Evolutionary conservation across 2,797 vertebrate species (phyloP).

Genomic region (Podarcis siculus): DNA sequence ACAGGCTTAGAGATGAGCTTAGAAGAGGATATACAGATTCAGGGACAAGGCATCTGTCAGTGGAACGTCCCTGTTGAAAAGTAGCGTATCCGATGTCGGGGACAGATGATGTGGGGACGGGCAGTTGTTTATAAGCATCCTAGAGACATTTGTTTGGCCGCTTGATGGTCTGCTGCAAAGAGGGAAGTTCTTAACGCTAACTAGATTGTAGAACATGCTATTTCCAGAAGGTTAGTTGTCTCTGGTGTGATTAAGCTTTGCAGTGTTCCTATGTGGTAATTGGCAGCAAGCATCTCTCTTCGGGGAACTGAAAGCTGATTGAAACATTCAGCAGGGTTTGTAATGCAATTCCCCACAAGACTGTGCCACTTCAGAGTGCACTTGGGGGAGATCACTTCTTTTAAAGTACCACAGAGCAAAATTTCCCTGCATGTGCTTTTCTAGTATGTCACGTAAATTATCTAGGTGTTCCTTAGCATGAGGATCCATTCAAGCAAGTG

Average conservation of each 20-base stretch:
- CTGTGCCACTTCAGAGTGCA: neutral
- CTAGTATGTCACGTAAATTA: neutral
- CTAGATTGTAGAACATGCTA: neutral
- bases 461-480: neutral
- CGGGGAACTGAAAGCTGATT: neutral
- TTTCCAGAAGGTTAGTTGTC: neutral
- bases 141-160: neutral
- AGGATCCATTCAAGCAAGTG: neutral
- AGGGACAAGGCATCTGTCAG: neutral
- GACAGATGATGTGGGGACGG: neutral
- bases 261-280: neutral
- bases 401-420: neutral
- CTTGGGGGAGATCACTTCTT: too few species aligned
- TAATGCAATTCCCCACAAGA: neutral
- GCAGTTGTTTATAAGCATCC: neutral
- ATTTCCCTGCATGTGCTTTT: neutral
- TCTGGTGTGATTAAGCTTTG: neutral
- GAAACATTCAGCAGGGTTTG: neutral
- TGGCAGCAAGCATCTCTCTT: neutral
- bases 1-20: neutral
- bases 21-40: neutral
- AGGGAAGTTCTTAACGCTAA: neutral
- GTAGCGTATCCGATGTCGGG: neutral
- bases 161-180: neutral
- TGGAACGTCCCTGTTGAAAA: neutral